Evolutionary conservation across 2,888 invertebrate species (phyloP), one percentile per base, ranked within the genome.

Genomic region (Troides aeacus): DNA sequence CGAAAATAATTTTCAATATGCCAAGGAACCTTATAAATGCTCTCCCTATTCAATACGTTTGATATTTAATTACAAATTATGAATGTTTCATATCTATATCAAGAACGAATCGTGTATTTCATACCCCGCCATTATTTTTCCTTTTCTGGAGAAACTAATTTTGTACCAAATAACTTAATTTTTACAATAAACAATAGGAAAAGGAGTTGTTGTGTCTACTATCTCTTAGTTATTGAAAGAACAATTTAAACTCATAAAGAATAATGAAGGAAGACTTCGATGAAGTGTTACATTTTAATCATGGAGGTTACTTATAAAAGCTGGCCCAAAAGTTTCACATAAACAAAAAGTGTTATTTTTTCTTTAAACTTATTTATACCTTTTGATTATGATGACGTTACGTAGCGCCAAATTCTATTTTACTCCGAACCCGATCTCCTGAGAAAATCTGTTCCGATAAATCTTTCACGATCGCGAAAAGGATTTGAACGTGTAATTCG

Each of bases 401-500:
- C 42, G 53, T 46, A 21, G n/a, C 62, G 56, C 23, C 23, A 67
- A 67, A 62, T 67, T 53, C 62, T 57, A 67, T 67, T 67, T 67
- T 39, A 23, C 53, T 30, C 56, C 56, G 56, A 62, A 56, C 39
- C 61, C 61, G 56, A 56, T 61, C 56, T 62, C 56, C 17, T 67
- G 66, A 67, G 62, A 24, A 61, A 67, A 67, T 67, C 56, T 62
- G 66, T 67, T 36, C 23, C 66, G 66, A 53, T 46, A 67, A 67
- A 67, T 62, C 66, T 67, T 56, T 67, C 56, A 56, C 66, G 66
- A 67, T 67, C 39, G 42, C 61, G 53, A 67, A 67, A 5, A 62
- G 66, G 62, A 56, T 67, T 67, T 67, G 39, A 67, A 67, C 56
- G 62, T 56, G 66, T 67, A 67, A 67, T 67, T 67, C 56, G 56